A percentile compares a stretch with the other conserved stretches of the same genome.
Conservation (phyloP, 1,140 invertebrate species). For the Brachionus paranguensis region DNA sequence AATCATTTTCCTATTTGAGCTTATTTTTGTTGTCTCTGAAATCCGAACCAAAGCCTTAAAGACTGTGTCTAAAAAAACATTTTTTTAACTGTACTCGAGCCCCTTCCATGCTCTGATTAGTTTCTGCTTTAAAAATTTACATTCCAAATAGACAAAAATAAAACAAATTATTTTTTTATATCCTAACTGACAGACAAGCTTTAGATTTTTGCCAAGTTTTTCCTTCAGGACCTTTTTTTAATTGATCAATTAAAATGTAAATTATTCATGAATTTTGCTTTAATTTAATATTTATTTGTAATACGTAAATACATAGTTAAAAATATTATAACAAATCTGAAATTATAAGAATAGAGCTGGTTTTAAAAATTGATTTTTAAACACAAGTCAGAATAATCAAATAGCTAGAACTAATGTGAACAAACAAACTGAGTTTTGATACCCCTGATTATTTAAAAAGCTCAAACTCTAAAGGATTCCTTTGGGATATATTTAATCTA, state of each 20-base stretch:
- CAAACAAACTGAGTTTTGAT: neutral
- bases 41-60: neutral
- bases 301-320: neutral
- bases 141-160: neutral
- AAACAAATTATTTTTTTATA: neutral
- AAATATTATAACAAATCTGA: neutral
- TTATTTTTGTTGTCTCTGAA: neutral
- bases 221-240: neutral
- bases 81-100: neutral
- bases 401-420: neutral
- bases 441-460: neutral
- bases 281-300: neutral
- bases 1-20: neutral
- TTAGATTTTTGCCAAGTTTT: neutral
- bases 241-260: neutral
- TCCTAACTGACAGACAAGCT: neutral
- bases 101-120: neutral
- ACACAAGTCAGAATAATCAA: neutral
- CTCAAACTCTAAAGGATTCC: neutral
- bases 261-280: neutral
- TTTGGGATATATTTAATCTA: neutral
- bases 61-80: neutral
- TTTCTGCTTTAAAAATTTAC: neutral
- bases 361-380: neutral
- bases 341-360: neutral